Evolutionary conservation across 2,797 vertebrate species (phyloP).

Genomic region (Rhodeus uyekii): DNA sequence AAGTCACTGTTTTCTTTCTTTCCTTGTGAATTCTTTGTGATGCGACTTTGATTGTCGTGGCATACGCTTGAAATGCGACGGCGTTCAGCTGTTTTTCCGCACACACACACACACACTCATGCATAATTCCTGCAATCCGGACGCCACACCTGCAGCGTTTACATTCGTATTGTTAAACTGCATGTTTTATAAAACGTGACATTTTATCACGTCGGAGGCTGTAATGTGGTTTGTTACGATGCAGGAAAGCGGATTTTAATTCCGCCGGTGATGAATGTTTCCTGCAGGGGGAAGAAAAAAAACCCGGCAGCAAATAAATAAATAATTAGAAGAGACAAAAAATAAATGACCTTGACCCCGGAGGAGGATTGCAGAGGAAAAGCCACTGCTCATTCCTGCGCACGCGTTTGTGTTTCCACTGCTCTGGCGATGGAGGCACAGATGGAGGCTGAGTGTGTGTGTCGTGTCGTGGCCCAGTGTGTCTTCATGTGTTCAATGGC

Average conservation of each 20-base stretch:
- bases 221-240: neutral
- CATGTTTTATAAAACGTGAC: constrained; percentile 20
- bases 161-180: constrained; percentile 6
- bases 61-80: constrained; percentile 1
- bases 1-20: no score
- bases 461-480: neutral
- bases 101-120: constrained; percentile 21
- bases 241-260: constrained; percentile 8
- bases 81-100: neutral
- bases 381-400: neutral
- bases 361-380: neutral
- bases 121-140: constrained; percentile 12
- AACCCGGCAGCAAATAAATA: neutral
- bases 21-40: no score
- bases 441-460: constrained; percentile 14
- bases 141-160: constrained; percentile 5
- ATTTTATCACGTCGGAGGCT: neutral
- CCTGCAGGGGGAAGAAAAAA: neutral
- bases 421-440: neutral
- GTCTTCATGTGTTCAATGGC: neutral
- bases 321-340: neutral
- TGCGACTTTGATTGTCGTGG: constrained; percentile 9
- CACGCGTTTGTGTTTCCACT: neutral
- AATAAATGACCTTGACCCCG: constrained; percentile 49
- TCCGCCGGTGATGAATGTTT: constrained; percentile 4